Evolutionary conservation across 1,140 invertebrate genomes (phyloP).

Genomic region (Achroia grisella): DNA sequence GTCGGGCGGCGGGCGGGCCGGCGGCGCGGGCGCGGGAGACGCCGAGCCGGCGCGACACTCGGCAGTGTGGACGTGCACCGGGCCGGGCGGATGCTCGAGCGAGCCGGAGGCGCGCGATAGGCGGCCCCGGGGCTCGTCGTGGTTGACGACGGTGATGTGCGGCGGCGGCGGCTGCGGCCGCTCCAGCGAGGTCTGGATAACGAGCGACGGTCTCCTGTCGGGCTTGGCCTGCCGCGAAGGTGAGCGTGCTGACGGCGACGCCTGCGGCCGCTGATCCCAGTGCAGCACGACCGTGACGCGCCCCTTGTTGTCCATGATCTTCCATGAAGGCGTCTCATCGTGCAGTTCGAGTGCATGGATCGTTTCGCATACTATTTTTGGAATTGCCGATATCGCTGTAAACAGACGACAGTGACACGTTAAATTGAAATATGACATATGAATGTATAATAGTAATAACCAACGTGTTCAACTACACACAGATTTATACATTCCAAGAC

Average conservation of each 20-base stretch:
- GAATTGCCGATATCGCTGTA: constrained; percentile 94
- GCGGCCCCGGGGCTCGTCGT: constrained; percentile 82
- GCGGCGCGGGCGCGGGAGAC: constrained; percentile 70
- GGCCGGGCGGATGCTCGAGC: constrained; percentile 77
- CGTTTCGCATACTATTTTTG: constrained; percentile 96
- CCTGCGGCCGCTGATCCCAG: constrained; percentile 88
- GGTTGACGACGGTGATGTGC: constrained; percentile 93
- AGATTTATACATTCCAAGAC: too few relatives aligned
- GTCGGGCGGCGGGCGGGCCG: constrained; percentile 70
- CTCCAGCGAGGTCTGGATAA: constrained; percentile 86
- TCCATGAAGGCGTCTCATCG: constrained; percentile 96
- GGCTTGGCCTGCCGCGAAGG: constrained; percentile 75
- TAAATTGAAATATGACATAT: too few relatives aligned
- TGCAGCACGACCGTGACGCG: constrained; percentile 94
- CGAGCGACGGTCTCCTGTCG: constrained; percentile 78
- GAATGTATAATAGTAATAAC: too few relatives aligned
- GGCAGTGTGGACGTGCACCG: constrained; percentile 87
- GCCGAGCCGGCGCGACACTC: constrained; percentile 86
- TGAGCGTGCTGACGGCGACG: constrained; percentile 76
- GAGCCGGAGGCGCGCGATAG: constrained; percentile 79
- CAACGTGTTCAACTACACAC: too few relatives aligned
- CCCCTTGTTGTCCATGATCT: constrained; percentile 97
- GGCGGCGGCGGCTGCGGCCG: constrained; percentile 78
- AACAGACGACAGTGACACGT: neutral
- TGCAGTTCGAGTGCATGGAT: constrained; percentile 94